Conservation (phyloP, 2,113 vertebrate species). For the Lepidothrix coronata region DNA sequence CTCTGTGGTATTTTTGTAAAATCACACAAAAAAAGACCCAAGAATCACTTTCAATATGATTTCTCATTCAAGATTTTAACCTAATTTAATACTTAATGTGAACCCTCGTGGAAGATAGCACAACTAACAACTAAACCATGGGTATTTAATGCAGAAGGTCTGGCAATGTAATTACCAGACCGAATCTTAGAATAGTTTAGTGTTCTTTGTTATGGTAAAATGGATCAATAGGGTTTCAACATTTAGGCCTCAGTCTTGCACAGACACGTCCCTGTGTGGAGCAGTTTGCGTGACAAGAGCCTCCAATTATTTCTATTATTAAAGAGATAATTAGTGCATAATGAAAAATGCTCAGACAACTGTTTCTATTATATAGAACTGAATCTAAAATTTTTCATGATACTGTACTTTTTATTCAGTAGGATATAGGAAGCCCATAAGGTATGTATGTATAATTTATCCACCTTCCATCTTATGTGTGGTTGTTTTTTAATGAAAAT, state of each 20-base stretch:
- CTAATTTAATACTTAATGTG: background rate
- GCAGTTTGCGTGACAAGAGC: background rate
- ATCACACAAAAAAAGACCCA: background rate
- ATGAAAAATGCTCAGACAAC: constrained; percentile 7
- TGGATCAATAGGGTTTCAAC: background rate
- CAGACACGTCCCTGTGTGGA: background rate
- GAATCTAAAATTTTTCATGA: background rate
- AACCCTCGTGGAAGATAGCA: background rate
- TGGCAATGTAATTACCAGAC: background rate
- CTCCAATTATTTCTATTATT: background rate
- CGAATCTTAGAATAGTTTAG: background rate
- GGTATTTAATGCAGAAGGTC: background rate
- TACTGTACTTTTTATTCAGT: background rate
- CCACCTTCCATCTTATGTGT: background rate
- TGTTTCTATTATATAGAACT: background rate
- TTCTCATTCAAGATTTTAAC: constrained; percentile 8
- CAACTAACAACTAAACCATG: background rate
- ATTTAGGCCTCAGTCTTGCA: background rate
- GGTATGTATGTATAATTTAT: background rate
- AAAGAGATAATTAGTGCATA: background rate
- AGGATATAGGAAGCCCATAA: background rate
- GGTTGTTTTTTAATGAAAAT: background rate
- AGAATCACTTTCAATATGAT: background rate
- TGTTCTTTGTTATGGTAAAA: constrained; percentile 21
- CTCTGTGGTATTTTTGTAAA: background rate